phyloP scores from a whole-genome alignment of 2,888 invertebrate genomes.

The Platerodrilus igneus region DNA sequence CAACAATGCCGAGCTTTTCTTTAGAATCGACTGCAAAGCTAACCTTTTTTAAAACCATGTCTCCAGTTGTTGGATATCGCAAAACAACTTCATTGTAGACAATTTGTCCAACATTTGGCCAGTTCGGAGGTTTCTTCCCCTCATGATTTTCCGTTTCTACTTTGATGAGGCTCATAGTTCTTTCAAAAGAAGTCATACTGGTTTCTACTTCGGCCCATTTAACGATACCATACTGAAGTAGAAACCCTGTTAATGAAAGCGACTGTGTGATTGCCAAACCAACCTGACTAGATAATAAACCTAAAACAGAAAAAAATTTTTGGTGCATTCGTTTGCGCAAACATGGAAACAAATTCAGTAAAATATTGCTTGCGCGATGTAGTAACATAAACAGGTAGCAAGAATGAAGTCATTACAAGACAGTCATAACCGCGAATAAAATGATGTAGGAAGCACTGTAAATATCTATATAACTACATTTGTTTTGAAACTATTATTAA shows the following conservation, averaged over 20 bases:
- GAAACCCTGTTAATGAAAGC: conserved; percentile 70
- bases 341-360: no score
- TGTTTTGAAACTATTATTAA: no score
- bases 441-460: no score
- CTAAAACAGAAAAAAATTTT: conserved; percentile 41
- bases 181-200: conserved; percentile 86
- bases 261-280: conserved; percentile 81
- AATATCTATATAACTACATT: no score
- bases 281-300: conserved; percentile 64
- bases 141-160: conserved; percentile 44
- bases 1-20: conserved; percentile 72
- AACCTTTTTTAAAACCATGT: conserved; percentile 68
- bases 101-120: conserved; percentile 68
- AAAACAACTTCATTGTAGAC: conserved; percentile 64
- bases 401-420: no score
- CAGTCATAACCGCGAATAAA: no score
- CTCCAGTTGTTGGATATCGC: conserved; percentile 64
- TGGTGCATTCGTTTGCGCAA: no score
- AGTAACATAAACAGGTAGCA: no score
- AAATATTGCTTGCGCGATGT: no score
- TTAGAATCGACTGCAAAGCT: conserved; percentile 61
- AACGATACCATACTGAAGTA: conserved; percentile 61
- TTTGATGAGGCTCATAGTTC: conserved; percentile 53
- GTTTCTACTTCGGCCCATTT: conserved; percentile 82
- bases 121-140: conserved; percentile 55